Conservation (phyloP, 2,888 invertebrate species). For the Epinotia bilunana region DNA sequence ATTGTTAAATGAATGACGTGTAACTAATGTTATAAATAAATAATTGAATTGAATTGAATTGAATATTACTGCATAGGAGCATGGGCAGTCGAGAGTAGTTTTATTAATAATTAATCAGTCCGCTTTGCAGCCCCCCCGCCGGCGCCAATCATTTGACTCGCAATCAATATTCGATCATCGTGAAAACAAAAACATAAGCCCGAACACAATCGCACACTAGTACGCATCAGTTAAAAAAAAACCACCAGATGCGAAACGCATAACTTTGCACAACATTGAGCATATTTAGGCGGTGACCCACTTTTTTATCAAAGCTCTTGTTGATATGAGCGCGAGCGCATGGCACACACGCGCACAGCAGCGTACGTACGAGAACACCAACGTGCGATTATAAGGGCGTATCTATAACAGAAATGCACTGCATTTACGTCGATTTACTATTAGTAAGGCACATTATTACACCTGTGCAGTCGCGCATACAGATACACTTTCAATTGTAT, state of each 20-base stretch:
- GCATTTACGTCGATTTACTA: slow-evolving; percentile 11
- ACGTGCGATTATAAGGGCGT: background rate
- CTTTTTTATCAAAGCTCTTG: slow-evolving; percentile 70
- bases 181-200: slow-evolving; percentile 52
- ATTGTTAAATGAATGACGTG: no score
- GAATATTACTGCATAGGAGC: no score
- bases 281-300: slow-evolving; percentile 77
- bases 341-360: slow-evolving; percentile 48
- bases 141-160: slow-evolving; percentile 1
- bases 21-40: no score
- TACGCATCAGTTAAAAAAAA: slow-evolving; percentile 69
- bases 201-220: slow-evolving; percentile 54
- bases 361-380: slow-evolving; percentile 23
- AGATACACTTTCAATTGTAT: slow-evolving; percentile 11
- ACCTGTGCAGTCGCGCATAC: slow-evolving; percentile 34
- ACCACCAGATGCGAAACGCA: slow-evolving; percentile 68
- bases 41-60: no score
- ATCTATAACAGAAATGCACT: background rate
- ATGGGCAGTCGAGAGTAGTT: background rate
- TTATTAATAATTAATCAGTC: background rate
- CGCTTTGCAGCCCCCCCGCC: background rate
- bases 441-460: background rate
- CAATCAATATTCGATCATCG: slow-evolving; percentile 39
- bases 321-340: slow-evolving; percentile 60
- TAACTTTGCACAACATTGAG: slow-evolving; percentile 72